These are phyloP conservation scores for Acipenser oxyrinchus DNA, from an alignment of 2,797 vertebrate species.

Conservation along the genomic window DNA sequence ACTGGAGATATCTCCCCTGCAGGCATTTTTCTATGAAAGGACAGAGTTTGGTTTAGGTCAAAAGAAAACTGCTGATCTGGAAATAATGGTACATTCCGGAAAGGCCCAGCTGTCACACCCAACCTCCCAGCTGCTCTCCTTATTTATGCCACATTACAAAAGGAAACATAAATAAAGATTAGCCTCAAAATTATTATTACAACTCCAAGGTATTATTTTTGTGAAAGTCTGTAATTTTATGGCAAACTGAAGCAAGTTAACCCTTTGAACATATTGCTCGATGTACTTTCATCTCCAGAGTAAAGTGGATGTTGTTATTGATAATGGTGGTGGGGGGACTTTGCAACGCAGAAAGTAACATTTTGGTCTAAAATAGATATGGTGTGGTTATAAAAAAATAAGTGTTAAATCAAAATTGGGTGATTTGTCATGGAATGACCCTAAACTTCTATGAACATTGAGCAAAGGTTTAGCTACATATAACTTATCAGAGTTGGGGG, in stretches of 20 bases:
- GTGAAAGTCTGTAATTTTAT: neutral
- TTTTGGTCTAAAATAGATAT: neutral
- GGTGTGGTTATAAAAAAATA: neutral
- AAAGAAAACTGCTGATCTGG: slow-evolving; percentile 64
- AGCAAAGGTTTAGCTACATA: no score
- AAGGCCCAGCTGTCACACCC: slow-evolving; percentile 40
- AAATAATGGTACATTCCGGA: slow-evolving; percentile 61
- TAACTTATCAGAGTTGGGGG: no score
- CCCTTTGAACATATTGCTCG: neutral
- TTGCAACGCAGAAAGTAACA: neutral
- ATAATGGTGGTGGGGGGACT: neutral
- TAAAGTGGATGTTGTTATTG: slow-evolving; percentile 3
- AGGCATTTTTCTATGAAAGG: slow-evolving; percentile 38
- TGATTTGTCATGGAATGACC: neutral
- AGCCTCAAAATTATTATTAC: slow-evolving; percentile 28
- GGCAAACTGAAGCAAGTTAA: neutral
- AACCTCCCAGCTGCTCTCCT: slow-evolving; percentile 36
- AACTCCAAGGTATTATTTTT: slow-evolving; percentile 8
- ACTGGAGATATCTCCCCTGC: slow-evolving; percentile 26
- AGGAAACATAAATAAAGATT: slow-evolving; percentile 34
- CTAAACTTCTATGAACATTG: no score
- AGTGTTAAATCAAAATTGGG: neutral
- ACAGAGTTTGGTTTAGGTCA: slow-evolving; percentile 60
- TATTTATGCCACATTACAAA: slow-evolving; percentile 24
- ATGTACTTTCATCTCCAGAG: neutral